A percentile compares a stretch with the other conserved stretches of the same genome.
These are phyloP conservation scores for Gallirallus australis DNA, from an alignment of 2,797 vertebrate species.

Conservation along the genomic window DNA sequence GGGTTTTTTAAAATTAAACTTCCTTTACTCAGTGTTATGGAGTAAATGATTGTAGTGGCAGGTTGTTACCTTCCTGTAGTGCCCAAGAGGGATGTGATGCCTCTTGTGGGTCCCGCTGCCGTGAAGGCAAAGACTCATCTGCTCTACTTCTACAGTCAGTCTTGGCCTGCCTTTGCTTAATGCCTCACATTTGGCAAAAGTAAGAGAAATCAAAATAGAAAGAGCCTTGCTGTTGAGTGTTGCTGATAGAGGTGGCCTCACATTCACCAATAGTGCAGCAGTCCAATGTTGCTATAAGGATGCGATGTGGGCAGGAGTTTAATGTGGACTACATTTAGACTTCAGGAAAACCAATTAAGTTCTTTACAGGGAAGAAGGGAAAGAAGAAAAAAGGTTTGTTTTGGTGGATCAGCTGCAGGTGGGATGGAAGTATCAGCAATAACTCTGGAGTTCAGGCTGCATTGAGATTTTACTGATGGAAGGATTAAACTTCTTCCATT, in stretches of 20 bases:
- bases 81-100: rapidly evolving
- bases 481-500: slow-evolving; percentile 38
- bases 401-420: background rate
- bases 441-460: background rate
- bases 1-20: background rate
- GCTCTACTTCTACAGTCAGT: background rate
- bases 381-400: background rate
- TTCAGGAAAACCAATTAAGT: background rate
- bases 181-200: background rate
- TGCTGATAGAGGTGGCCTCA: background rate
- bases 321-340: background rate
- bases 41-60: background rate
- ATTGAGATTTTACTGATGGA: background rate
- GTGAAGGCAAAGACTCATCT: background rate
- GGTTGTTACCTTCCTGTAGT: background rate
- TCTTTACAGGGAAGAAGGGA: background rate
- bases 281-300: too few species aligned
- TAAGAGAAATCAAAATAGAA: background rate
- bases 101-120: background rate
- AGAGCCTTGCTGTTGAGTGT: background rate
- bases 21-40: rapidly evolving
- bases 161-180: background rate
- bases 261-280: too few species aligned
- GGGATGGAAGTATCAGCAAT: background rate
- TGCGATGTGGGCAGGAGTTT: rapidly evolving